These are phyloP conservation scores for Danaus melanippus DNA, from an alignment of 1,140 invertebrate species.

Conservation along the genomic window DNA sequence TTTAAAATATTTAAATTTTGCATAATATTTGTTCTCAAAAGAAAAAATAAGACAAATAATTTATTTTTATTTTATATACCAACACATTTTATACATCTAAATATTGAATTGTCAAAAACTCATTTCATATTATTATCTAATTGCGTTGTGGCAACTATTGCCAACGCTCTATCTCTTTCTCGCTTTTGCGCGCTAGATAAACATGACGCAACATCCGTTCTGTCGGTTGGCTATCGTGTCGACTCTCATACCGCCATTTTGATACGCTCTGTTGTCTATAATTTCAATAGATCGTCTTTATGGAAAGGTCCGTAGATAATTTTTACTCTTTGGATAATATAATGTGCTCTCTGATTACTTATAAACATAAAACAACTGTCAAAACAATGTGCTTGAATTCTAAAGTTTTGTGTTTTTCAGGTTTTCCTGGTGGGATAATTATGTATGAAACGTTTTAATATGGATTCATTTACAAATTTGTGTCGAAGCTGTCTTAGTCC, in stretches of 20 bases:
- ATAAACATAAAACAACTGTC: conserved; percentile 35
- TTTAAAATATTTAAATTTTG: too few species aligned
- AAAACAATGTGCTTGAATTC: conserved; percentile 48
- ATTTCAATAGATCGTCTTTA: conserved; percentile 67
- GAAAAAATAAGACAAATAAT: too few species aligned
- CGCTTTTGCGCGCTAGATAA: conserved; percentile 2
- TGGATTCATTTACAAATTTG: conserved; percentile 63
- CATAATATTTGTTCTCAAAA: too few species aligned
- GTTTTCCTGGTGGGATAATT: conserved; percentile 41
- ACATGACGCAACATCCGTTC: conserved; percentile 18
- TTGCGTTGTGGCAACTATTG: neutral
- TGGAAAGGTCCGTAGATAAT: conserved; percentile 71
- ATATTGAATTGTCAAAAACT: too few species aligned
- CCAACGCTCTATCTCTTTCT: conserved; percentile 3
- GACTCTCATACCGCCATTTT: conserved; percentile 45
- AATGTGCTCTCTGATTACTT: conserved; percentile 56
- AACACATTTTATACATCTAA: too few species aligned
- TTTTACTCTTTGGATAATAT: conserved; percentile 65
- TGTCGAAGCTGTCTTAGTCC: conserved; percentile 63
- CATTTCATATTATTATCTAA: too few species aligned
- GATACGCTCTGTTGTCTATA: conserved; percentile 62
- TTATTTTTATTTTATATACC: too few species aligned
- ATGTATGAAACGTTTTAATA: conserved; percentile 45
- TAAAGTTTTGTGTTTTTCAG: conserved; percentile 45
- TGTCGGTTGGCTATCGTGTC: conserved; percentile 5